Percentiles rank a stretch among this genome's conserved stretches.
phyloP scores from a whole-genome alignment of 2,888 invertebrate species.

The Lithophane semibrunnea region DNA sequence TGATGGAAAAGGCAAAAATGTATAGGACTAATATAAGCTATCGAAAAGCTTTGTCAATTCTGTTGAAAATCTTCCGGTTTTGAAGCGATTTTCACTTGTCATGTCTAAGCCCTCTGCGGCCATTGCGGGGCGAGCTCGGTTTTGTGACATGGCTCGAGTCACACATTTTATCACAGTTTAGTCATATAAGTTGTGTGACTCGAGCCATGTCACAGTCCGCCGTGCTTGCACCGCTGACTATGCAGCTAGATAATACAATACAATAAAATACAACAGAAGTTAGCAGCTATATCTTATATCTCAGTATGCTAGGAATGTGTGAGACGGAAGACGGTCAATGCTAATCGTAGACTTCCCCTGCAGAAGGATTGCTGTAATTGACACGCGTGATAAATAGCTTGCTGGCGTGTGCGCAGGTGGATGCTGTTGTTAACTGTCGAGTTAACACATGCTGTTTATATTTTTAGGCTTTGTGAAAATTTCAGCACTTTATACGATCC shows the following conservation, averaged over 20 bases:
- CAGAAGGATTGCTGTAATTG: conserved; percentile 26
- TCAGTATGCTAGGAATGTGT: conserved; percentile 35
- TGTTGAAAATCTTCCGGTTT: no score
- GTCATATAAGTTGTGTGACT: no score
- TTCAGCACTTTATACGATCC: not conserved
- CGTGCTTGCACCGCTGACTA: not conserved
- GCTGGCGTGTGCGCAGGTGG: not conserved
- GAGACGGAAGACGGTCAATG: conserved; percentile 24
- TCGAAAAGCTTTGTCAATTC: no score
- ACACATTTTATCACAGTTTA: no score
- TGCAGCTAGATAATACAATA: conserved; percentile 16
- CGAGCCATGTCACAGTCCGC: no score
- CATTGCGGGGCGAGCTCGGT: no score
- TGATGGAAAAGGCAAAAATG: no score
- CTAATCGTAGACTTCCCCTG: conserved; percentile 42
- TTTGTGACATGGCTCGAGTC: no score
- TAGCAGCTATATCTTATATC: not conserved
- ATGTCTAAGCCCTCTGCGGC: no score
- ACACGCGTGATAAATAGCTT: conserved; percentile 18
- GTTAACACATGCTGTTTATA: not conserved
- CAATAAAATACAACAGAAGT: conserved; percentile 28
- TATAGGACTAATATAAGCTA: no score
- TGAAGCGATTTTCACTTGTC: no score
- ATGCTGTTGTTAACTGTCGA: not conserved
- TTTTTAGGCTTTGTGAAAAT: not conserved